Evolutionary conservation across 2,888 invertebrate genomes (phyloP).

Genomic region (Melieria crassipennis): DNA sequence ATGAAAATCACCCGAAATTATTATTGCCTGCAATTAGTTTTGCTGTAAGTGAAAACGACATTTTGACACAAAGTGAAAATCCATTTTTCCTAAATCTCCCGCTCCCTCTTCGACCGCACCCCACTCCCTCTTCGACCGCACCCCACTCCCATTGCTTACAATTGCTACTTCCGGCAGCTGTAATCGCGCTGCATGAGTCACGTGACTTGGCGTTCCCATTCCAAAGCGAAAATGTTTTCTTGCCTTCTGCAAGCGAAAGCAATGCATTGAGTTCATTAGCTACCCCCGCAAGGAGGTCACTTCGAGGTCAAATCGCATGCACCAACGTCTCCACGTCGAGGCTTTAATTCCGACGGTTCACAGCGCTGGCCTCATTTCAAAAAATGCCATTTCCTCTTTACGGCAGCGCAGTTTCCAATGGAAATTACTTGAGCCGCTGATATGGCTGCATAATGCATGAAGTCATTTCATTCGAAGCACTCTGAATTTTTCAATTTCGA

Average conservation of each 20-base stretch:
- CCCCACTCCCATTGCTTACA: background rate
- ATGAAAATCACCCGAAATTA: background rate
- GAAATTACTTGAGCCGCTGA: too few relatives aligned
- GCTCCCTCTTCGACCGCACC: background rate
- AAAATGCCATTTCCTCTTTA: too few relatives aligned
- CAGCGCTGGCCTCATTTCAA: too few relatives aligned
- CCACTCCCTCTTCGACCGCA: background rate
- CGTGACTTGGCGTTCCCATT: background rate
- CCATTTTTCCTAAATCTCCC: background rate
- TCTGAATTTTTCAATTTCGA: too few relatives aligned
- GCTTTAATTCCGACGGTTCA: too few relatives aligned
- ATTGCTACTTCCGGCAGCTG: constrained; percentile 4
- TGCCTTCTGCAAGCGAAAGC: constrained; percentile 29
- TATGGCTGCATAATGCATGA: too few relatives aligned
- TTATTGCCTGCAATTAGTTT: constrained; percentile 2
- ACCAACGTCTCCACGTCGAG: too few relatives aligned
- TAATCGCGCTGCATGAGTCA: constrained; percentile 34
- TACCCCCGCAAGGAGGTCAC: too few relatives aligned
- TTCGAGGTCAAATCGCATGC: too few relatives aligned
- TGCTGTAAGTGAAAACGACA: constrained; percentile 49
- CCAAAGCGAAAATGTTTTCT: constrained; percentile 30
- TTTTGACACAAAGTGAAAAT: constrained; percentile 56
- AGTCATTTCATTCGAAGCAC: too few relatives aligned
- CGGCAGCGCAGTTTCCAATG: too few relatives aligned
- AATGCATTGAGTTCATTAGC: too few relatives aligned